Conservation (phyloP, 2,797 vertebrate species). For the Chromis chromis region DNA sequence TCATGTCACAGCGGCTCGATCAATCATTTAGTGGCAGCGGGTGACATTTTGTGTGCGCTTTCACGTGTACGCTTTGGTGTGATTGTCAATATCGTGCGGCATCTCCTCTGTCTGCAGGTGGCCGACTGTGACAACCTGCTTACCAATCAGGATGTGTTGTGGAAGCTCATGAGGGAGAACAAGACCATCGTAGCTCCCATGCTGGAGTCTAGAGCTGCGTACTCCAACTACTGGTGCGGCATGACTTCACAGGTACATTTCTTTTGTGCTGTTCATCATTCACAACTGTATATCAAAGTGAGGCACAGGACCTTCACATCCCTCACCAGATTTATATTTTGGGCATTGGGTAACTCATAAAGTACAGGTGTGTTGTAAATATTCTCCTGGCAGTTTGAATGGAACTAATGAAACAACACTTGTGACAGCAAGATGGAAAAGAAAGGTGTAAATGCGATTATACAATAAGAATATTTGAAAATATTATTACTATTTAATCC, state of each 20-base stretch:
- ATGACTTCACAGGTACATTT: slow-evolving; percentile 91
- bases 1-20: slow-evolving; percentile 16
- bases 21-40: slow-evolving; percentile 39
- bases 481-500: too few relatives aligned
- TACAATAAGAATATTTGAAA: not conserved
- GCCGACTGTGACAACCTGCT: slow-evolving; percentile 90
- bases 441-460: not conserved
- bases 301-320: not conserved
- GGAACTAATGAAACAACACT: not conserved
- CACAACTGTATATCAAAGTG: not conserved
- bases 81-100: slow-evolving; percentile 34
- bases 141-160: slow-evolving; percentile 84
- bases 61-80: slow-evolving; percentile 7
- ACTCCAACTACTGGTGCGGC: slow-evolving; percentile 96
- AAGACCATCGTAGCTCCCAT: slow-evolving; percentile 92
- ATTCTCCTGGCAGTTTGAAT: not conserved
- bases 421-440: slow-evolving; percentile 3
- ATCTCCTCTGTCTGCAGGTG: slow-evolving; percentile 76
- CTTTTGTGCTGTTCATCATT: slow-evolving; percentile 3
- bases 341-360: not conserved
- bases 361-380: not conserved
- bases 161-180: slow-evolving; percentile 89
- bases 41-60: slow-evolving; percentile 32
- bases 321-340: not conserved
- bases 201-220: slow-evolving; percentile 92